Evolutionary conservation across 2,888 invertebrate species (phyloP).

Genomic region (Priapulus caudatus): DNA sequence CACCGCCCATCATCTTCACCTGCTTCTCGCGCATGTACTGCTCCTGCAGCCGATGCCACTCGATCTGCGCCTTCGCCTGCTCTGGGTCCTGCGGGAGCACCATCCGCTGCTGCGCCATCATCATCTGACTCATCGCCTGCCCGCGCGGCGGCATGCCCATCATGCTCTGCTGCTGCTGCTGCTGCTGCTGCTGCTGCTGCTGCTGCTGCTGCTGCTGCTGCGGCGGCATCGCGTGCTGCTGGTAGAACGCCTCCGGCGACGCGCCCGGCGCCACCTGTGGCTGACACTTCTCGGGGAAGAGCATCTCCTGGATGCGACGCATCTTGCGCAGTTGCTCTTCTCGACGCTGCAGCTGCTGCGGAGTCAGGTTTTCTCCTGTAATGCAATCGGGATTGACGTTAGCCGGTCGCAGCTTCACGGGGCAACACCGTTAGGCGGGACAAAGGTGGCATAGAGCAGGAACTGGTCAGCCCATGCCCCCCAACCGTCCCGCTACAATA

Average conservation of each 20-base stretch:
- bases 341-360: constrained; percentile 83
- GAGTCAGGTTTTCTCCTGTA: constrained; percentile 83
- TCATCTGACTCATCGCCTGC: constrained; percentile 19
- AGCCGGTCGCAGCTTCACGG: too few species aligned
- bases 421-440: too few species aligned
- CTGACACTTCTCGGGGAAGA: constrained; percentile 59
- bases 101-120: constrained; percentile 19
- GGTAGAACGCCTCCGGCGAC: constrained; percentile 14
- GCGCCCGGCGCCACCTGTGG: background rate
- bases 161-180: background rate
- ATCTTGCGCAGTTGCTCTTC: constrained; percentile 84
- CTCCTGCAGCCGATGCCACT: constrained; percentile 81
- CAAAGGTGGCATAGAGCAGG: too few species aligned
- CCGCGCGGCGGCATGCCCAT: constrained; percentile 10
- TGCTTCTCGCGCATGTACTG: constrained; percentile 45
- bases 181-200: too few species aligned
- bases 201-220: constrained; percentile 12
- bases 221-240: constrained; percentile 15
- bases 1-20: constrained; percentile 11
- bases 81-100: background rate
- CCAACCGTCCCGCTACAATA: too few species aligned
- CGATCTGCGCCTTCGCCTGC: constrained; percentile 52
- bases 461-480: too few species aligned
- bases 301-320: constrained; percentile 78
- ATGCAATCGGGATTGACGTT: too few species aligned